Evolutionary conservation across 2,797 vertebrate species (phyloP).

Genomic region (Eupleurogrammus muticus): DNA sequence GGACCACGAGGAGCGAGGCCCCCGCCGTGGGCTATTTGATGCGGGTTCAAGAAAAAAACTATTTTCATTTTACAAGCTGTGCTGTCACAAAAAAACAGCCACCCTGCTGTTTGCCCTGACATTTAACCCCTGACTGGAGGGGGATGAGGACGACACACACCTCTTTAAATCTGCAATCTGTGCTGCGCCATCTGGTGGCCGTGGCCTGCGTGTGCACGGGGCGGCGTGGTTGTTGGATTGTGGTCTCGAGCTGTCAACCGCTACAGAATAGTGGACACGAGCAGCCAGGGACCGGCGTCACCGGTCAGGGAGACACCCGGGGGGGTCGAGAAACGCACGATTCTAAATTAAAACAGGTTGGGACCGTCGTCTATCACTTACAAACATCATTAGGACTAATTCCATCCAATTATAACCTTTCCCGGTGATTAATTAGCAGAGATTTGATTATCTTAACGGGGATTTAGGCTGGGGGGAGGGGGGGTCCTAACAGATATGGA

Average conservation of each 20-base stretch:
- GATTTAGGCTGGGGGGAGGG: constrained; percentile 31
- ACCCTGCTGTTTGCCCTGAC: neutral
- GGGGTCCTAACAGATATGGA: constrained; percentile 31
- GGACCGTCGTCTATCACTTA: constrained; percentile 19
- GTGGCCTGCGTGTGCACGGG: constrained; percentile 59
- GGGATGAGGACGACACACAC: neutral
- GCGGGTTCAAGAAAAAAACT: neutral
- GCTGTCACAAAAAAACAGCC: too few species aligned
- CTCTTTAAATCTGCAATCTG: neutral
- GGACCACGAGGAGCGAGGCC: neutral
- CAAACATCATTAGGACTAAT: constrained; percentile 32
- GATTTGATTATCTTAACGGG: constrained; percentile 49
- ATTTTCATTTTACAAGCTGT: constrained; percentile 1
- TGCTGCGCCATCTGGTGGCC: constrained; percentile 52
- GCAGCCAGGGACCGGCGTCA: constrained; percentile 83
- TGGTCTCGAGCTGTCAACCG: constrained; percentile 92
- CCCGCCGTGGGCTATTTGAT: neutral
- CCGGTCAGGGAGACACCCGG: constrained; percentile 37
- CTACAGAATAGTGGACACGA: constrained; percentile 92
- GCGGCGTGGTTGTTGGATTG: constrained; percentile 83
- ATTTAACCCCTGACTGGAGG: neutral
- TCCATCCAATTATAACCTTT: constrained; percentile 36
- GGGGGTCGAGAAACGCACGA: too few species aligned
- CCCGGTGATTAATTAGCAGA: constrained; percentile 37
- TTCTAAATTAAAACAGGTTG: constrained; percentile 25